phyloP scores from a whole-genome alignment of 2,797 vertebrate species.

The Epinephelus awoara region DNA sequence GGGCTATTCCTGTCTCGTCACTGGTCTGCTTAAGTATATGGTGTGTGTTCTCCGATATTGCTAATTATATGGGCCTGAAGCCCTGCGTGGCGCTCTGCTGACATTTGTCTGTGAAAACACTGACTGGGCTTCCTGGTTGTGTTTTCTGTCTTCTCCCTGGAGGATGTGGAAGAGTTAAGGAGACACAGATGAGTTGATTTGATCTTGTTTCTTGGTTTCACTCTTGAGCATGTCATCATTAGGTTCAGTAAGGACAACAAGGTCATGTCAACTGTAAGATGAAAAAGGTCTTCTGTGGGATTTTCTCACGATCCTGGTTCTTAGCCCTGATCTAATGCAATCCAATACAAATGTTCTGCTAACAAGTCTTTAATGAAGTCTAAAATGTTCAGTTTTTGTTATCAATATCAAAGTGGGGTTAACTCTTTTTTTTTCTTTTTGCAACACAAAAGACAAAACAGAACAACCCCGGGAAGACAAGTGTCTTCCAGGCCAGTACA shows the following conservation, averaged over 20 bases:
- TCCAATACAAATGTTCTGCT: no score
- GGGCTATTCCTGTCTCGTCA: conserved; percentile 80
- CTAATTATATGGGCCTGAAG: conserved; percentile 78
- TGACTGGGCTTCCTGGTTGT: conserved; percentile 28
- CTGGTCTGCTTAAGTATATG: conserved; percentile 81
- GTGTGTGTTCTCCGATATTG: conserved; percentile 71
- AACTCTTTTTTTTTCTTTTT: no score
- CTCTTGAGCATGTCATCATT: conserved; percentile 5
- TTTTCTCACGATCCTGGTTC: no score
- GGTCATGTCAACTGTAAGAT: not conserved
- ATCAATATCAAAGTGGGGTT: no score
- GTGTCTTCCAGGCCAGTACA: no score
- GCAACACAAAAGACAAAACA: no score
- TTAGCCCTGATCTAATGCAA: no score
- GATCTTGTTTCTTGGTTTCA: not conserved
- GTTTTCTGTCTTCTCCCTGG: conserved; percentile 24
- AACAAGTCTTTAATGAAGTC: no score
- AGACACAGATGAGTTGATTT: conserved; percentile 9
- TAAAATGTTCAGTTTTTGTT: no score
- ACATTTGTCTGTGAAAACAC: conserved; percentile 58
- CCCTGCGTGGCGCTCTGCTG: conserved; percentile 25
- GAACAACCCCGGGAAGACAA: no score
- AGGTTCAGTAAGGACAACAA: not conserved
- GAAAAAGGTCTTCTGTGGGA: no score
- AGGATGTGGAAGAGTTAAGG: conserved; percentile 25